A percentile compares a stretch with the other conserved stretches of the same genome.
Conservation (phyloP, 2,113 vertebrate species). For the Tupaia tana region DNA sequence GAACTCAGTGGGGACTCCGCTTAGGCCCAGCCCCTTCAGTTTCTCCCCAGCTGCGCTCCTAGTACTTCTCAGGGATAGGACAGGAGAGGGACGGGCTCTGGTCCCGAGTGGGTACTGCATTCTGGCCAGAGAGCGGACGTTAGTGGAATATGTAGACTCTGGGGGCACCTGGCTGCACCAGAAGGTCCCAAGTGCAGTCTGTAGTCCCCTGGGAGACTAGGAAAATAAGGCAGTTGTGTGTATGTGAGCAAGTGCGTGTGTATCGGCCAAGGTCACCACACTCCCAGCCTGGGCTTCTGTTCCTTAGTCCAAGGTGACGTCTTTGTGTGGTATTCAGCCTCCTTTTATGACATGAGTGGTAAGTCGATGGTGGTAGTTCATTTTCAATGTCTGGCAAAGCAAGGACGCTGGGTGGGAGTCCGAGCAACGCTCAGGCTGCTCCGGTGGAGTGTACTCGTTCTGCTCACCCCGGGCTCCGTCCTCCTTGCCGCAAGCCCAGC, state of each 20-base stretch:
- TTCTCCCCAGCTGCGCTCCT: background rate
- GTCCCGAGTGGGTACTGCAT: background rate
- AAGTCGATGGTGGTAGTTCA: too few species aligned
- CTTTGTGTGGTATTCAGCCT: background rate
- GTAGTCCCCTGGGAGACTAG: background rate
- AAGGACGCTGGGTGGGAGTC: background rate
- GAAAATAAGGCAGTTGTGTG: background rate
- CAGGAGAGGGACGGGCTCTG: too few species aligned
- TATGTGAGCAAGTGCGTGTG: too few species aligned
- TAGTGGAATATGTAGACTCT: background rate
- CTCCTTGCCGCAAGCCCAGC: background rate
- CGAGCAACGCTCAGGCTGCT: background rate
- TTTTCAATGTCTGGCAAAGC: background rate
- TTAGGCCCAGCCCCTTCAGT: background rate
- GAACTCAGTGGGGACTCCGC: background rate
- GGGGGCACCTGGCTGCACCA: background rate
- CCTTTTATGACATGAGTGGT: background rate
- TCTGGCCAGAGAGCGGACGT: accelerated
- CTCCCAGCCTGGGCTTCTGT: background rate
- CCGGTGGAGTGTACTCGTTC: background rate
- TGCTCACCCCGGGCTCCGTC: accelerated
- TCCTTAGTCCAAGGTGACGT: background rate
- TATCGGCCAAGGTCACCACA: background rate
- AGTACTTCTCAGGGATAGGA: background rate
- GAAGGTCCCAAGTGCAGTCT: background rate